A percentile compares a stretch with the other conserved stretches of the same genome.
Evolutionary conservation across 1,140 invertebrate species (phyloP).

Genomic region (Hydropsyche tenuis): DNA sequence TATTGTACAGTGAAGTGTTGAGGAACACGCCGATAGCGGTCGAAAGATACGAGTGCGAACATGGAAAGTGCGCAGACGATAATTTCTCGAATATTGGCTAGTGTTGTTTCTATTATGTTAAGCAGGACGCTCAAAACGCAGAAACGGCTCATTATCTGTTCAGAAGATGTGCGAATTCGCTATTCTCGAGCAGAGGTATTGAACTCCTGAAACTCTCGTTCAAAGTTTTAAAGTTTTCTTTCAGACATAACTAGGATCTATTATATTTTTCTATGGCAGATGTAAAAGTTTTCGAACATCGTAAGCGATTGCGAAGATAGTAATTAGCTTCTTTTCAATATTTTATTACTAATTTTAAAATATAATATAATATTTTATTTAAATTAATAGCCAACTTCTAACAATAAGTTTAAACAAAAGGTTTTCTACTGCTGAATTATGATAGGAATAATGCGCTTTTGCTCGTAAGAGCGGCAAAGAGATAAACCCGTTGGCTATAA

Average conservation of each 20-base stretch:
- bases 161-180: conserved; percentile 31
- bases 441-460: conserved; percentile 8
- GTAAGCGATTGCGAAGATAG: too few relatives aligned
- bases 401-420: conserved; percentile 10
- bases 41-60: background rate
- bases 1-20: background rate
- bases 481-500: conserved; percentile 34
- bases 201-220: too few relatives aligned
- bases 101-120: conserved; percentile 31
- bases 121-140: conserved; percentile 3
- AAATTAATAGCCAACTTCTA: too few relatives aligned
- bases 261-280: background rate
- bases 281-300: too few relatives aligned
- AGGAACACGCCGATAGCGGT: background rate
- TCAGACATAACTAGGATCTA: too few relatives aligned
- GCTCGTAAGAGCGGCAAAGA: conserved; percentile 11
- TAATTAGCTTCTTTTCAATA: too few relatives aligned
- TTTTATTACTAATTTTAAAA: too few relatives aligned
- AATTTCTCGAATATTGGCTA: conserved; percentile 8
- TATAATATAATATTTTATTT: too few relatives aligned
- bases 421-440: conserved; percentile 25
- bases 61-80: background rate
- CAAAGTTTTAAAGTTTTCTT: too few relatives aligned
- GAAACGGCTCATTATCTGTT: conserved; percentile 37
- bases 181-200: too few relatives aligned